Conservation (phyloP, 1,140 invertebrate species). For the Euura lappo region DNA sequence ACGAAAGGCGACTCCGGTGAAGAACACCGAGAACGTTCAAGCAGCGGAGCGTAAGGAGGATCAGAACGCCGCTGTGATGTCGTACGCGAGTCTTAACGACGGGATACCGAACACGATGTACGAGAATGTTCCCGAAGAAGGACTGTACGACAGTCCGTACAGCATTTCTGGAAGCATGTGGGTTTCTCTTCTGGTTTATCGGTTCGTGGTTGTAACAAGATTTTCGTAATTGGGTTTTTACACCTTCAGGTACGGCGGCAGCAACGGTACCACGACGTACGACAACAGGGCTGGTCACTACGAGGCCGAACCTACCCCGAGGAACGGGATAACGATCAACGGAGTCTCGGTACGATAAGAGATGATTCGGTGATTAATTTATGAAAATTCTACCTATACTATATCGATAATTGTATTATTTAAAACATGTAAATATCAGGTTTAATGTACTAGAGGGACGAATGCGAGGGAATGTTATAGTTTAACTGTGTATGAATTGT, state of each 20-base stretch:
- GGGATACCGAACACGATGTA: conserved; percentile 70
- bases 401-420: background rate
- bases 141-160: conserved; percentile 74
- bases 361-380: background rate
- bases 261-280: conserved; percentile 67
- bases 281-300: conserved; percentile 67
- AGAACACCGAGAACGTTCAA: conserved; percentile 87
- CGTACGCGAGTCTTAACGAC: conserved; percentile 79
- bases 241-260: conserved; percentile 58
- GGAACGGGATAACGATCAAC: conserved; percentile 75
- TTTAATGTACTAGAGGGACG: background rate
- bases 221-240: conserved; percentile 1
- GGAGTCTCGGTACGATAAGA: conserved; percentile 71
- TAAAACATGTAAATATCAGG: background rate
- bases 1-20: conserved; percentile 82
- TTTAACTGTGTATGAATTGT: background rate
- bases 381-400: background rate
- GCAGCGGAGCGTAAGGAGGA: conserved; percentile 84
- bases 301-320: conserved; percentile 70
- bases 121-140: conserved; percentile 77
- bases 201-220: conserved; percentile 7
- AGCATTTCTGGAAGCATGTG: conserved; percentile 62
- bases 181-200: conserved; percentile 37
- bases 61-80: conserved; percentile 84
- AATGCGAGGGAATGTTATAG: background rate